Base-by-base conservation (phyloP, 2,113 vertebrate species). In the Chaetodon auriga region DNA sequence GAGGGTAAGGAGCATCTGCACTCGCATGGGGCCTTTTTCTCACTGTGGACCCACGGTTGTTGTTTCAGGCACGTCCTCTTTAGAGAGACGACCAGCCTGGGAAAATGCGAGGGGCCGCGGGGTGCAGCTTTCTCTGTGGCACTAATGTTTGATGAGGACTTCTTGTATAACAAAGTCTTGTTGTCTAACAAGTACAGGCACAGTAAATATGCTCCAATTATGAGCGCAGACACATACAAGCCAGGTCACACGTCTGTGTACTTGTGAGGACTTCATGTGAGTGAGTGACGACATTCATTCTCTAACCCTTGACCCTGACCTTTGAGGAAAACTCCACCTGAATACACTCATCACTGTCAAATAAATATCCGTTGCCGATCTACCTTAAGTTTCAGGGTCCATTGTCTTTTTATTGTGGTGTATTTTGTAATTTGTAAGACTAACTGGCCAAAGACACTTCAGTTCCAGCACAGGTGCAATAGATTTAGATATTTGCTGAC, bases 1-100 rank as follows among this genome's bases (percentile, higher is more conserved):
- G 74, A 89, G 89, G 90, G 85, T 93, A 86, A 85, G 86, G 80
- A 86, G 75, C 86, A 54, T 80, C 65, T 46, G 74, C 13, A 64
- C 82, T 90, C 75, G 74, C 85, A 92, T 93, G 94, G 96, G 95
- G 94, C 96, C 95, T 94, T 93, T 96, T 95, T 84, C 87, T 90
- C 75, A 62, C 83, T 65, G 68, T n/a, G 64, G 78, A 69, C 78
- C 81, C 16, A 10, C 84, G 84, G 93, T 95, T 96, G 95, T 96
- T 96, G 96, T 97, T 96, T 97, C 96, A 97, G 96, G 94, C 96
- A 95, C 58, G 89, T 96, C 96, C 95, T 96, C 93, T 91, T 81
- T 23, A 51, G 83, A 84, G 87, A 76, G 49, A 66, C 25, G 53
- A 65, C 76, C 85, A 73, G 78, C 82, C 83, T 81, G 86, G 71